A percentile compares a stretch with the other conserved stretches of the same genome.
Evolutionary conservation across 2,113 vertebrate genomes (phyloP).

Genomic region (Oncorhynchus clarkii): DNA sequence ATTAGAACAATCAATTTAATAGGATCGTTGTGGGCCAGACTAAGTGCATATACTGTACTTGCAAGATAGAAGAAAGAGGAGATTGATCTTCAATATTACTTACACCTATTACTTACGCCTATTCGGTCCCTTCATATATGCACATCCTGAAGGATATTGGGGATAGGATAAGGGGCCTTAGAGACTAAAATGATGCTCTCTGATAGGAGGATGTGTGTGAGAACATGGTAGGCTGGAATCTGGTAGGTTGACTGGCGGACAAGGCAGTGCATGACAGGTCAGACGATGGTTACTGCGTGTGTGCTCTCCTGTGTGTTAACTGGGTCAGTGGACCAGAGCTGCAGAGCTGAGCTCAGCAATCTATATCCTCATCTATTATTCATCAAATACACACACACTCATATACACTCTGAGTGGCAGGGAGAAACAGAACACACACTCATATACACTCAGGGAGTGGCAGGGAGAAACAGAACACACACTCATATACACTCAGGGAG

Average conservation of each 20-base stretch:
- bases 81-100: no score
- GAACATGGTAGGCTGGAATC: constrained; percentile 5
- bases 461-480: no score
- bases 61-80: no score
- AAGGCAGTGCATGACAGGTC: constrained; percentile 13
- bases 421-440: constrained; percentile 25
- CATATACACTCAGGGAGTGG: no score
- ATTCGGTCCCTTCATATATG: no score
- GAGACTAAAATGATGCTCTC: neutral
- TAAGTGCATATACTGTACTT: no score
- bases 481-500: no score
- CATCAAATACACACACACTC: constrained; percentile 40
- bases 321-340: constrained; percentile 70
- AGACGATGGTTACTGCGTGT: constrained; percentile 23
- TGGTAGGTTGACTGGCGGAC: constrained; percentile 22
- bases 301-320: constrained; percentile 36
- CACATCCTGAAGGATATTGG: no score
- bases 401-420: constrained; percentile 58
- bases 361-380: constrained; percentile 69
- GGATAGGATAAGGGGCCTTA: no score
- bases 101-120: no score
- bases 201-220: neutral
- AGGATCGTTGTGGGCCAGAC: no score
- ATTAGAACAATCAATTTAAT: no score
- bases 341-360: constrained; percentile 63